A percentile compares a stretch with the other conserved stretches of the same genome.
Evolutionary conservation across 2,113 vertebrate species (phyloP).

Genomic region (Gopherus flavomarginatus): DNA sequence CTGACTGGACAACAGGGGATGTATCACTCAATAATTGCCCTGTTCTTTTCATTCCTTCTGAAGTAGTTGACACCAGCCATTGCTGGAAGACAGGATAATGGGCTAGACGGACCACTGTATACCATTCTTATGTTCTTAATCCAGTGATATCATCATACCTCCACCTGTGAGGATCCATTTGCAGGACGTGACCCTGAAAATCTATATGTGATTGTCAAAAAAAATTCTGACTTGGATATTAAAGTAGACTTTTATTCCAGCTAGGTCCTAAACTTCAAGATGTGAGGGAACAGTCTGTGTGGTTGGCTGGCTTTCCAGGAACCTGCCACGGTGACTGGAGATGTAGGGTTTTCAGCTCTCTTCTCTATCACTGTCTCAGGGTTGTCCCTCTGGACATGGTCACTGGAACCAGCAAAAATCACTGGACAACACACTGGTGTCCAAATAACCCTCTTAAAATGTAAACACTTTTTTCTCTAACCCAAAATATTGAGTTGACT

Average conservation of each 20-base stretch:
- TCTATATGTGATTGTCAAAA: background rate
- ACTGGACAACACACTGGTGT: background rate
- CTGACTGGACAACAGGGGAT: no score
- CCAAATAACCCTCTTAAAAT: background rate
- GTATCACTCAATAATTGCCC: no score
- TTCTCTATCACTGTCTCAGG: background rate
- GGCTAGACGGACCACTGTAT: background rate
- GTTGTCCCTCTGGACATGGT: background rate
- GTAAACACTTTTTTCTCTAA: background rate
- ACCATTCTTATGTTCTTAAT: background rate
- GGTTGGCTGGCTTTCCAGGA: background rate
- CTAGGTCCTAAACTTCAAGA: background rate
- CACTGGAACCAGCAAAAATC: background rate
- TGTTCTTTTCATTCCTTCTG: no score
- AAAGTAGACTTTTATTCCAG: background rate
- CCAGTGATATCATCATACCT: background rate
- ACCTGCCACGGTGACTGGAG: background rate
- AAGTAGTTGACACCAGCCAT: no score
- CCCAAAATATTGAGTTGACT: background rate
- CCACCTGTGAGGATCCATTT: background rate
- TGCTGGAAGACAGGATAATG: background rate
- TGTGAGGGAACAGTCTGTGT: background rate
- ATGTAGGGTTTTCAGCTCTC: background rate
- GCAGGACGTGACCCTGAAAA: background rate
- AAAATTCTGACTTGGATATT: background rate